Base-by-base conservation (phyloP, 2,797 vertebrate species). In the Manis pentadactyla region DNA sequence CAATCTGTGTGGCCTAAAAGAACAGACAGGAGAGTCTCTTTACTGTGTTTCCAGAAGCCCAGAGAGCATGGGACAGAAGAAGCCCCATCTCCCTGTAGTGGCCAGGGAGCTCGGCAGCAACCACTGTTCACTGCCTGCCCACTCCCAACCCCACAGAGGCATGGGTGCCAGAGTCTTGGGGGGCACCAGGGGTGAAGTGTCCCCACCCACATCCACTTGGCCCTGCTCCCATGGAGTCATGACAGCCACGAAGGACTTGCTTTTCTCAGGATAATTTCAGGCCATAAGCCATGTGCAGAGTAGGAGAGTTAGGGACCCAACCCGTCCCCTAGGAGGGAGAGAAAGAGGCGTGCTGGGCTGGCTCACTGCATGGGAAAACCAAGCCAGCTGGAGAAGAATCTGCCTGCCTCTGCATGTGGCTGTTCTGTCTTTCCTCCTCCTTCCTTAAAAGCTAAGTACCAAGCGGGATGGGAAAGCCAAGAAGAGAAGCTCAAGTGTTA, bases 321-420 rank as follows among this genome's bases (percentile, higher is more conserved):
- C 86, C 42, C 1, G 17, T 57, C 83, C 53, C 93, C 79, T 51
- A 88, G 86, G 82, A 96, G 94, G 83, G 90, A 94, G 90, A 97
- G 91, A 79, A 86, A 98, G 98, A 98, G 98, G 98, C 98, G 98
- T 98, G 98, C 98, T 98, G 97, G 98, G 98, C 98, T 98, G 98
- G 98, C 98, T 97, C 97, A 97, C 98, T 99, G 99, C 99, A 99
- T 99, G 99, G 98, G 95, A 98, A 97, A 90, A 42, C 75, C 94
- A 97, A 96, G 95, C 98, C 99, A 97, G 94, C 98, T 98, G 98
- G 98, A 98, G 98, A 98, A 98, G 98, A 98, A 97, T 97, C 98
- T 98, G 98, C 98, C 98, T 98, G 98, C 98, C 98, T 99, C 99
- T 99, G 99, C 99, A 99, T 99, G 99, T 97, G 98, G 98, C 98